Evolutionary conservation across 2,113 vertebrate genomes (phyloP).

Genomic region (Paradoxurus hermaphroditus): DNA sequence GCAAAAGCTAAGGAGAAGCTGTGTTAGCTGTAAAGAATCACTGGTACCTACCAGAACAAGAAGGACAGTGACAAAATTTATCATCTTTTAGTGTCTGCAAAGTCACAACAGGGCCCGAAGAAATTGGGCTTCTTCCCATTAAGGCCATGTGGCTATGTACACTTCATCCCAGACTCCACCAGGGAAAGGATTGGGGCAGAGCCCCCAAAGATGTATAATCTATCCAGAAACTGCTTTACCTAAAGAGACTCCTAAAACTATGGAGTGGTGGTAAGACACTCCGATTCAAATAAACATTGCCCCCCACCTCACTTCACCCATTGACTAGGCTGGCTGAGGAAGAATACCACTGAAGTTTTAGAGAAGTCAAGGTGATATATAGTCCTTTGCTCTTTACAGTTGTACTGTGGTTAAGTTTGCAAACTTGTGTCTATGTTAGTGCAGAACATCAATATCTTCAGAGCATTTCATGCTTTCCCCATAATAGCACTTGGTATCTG

Average conservation of each 20-base stretch:
- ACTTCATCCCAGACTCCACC: neutral
- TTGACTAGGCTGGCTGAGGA: neutral
- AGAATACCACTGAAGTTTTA: neutral
- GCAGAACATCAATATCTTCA: neutral
- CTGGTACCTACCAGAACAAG: neutral
- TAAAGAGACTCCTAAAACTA: neutral
- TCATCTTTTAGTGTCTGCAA: neutral
- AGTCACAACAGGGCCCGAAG: neutral
- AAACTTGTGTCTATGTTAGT: neutral
- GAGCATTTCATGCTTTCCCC: neutral
- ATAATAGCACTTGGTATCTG: neutral
- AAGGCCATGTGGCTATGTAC: neutral
- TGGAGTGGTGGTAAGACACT: neutral
- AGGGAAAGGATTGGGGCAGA: neutral
- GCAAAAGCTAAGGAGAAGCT: neutral
- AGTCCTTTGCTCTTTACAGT: neutral
- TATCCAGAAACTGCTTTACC: neutral
- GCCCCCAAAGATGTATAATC: neutral
- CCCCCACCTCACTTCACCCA: neutral
- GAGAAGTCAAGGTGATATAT: neutral
- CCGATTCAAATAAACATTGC: neutral
- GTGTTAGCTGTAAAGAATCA: neutral
- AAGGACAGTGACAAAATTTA: neutral
- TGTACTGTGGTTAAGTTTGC: neutral
- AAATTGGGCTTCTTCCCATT: neutral